phyloP scores from a whole-genome alignment of 2,113 vertebrate genomes.

The Eubucco bourcierii region DNA sequence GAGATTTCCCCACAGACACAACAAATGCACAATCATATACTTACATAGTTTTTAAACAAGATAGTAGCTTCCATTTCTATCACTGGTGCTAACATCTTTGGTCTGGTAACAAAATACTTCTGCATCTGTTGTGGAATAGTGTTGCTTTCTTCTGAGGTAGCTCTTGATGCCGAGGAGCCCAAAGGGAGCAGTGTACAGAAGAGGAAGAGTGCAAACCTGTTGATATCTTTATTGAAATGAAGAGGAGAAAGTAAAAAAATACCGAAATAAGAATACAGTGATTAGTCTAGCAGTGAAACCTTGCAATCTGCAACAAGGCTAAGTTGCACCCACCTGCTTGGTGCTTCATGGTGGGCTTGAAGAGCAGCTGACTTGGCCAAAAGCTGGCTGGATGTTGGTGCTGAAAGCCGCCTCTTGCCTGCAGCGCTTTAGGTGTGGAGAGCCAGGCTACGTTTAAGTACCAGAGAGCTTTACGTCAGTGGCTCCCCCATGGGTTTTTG shows the following conservation, averaged over 20 bases:
- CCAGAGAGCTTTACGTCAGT: background rate
- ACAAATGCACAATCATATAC: background rate
- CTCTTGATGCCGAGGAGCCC: background rate
- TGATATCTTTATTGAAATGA: conserved; percentile 9
- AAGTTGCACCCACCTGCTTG: background rate
- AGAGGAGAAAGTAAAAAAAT: background rate
- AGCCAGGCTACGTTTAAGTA: conserved; percentile 8
- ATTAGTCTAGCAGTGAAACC: background rate
- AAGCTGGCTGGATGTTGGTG: background rate
- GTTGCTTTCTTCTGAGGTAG: background rate
- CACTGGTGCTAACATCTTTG: accelerated
- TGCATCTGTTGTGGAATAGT: background rate
- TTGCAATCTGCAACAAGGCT: background rate
- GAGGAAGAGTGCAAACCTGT: conserved; percentile 7
- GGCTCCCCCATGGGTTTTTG: background rate
- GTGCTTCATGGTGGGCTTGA: background rate
- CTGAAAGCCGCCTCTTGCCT: background rate
- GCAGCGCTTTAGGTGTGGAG: background rate
- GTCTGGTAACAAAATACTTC: background rate
- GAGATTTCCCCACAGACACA: background rate
- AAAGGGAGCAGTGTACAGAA: conserved; percentile 26
- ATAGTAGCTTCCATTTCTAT: accelerated
- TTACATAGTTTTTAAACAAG: conserved; percentile 23
- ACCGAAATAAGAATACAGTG: background rate
- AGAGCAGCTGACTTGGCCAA: background rate